Conservation (phyloP, 1,140 invertebrate species). For the Lycorma delicatula region DNA sequence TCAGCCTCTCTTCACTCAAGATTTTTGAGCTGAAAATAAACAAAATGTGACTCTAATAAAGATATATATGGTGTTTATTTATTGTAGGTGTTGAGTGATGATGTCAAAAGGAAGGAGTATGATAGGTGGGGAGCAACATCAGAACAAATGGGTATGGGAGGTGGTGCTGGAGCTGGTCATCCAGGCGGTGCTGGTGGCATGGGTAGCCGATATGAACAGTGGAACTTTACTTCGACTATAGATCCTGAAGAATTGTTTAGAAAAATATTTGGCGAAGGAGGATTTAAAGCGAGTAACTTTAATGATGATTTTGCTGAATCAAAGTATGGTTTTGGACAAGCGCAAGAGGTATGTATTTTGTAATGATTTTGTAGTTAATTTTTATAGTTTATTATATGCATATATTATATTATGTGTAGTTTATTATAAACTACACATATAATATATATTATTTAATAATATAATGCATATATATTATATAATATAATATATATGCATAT, state of each 20-base stretch:
- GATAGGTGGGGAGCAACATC: constrained; percentile 86
- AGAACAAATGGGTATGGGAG: constrained; percentile 70
- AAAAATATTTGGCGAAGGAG: constrained; percentile 76
- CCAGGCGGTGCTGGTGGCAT: constrained; percentile 37
- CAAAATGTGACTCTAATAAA: neutral
- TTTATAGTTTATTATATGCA: no score
- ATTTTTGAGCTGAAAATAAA: neutral
- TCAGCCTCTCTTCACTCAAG: neutral
- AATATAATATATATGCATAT: no score
- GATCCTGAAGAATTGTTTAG: constrained; percentile 95
- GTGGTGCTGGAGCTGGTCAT: constrained; percentile 38
- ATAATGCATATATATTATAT: no score
- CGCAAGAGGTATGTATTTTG: constrained; percentile 82
- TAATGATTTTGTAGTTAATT: no score
- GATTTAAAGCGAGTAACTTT: constrained; percentile 49
- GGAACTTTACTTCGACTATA: constrained; percentile 78
- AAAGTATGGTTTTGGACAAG: constrained; percentile 79
- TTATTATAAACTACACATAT: no score
- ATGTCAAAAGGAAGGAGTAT: constrained; percentile 84
- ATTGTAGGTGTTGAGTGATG: constrained; percentile 76
- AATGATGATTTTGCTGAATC: constrained; percentile 77
- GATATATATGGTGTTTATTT: neutral
- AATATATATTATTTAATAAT: no score
- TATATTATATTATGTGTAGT: no score
- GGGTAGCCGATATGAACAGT: constrained; percentile 48